Conservation (phyloP, 2,113 vertebrate genomes). For the Catharus fuscescens region DNA sequence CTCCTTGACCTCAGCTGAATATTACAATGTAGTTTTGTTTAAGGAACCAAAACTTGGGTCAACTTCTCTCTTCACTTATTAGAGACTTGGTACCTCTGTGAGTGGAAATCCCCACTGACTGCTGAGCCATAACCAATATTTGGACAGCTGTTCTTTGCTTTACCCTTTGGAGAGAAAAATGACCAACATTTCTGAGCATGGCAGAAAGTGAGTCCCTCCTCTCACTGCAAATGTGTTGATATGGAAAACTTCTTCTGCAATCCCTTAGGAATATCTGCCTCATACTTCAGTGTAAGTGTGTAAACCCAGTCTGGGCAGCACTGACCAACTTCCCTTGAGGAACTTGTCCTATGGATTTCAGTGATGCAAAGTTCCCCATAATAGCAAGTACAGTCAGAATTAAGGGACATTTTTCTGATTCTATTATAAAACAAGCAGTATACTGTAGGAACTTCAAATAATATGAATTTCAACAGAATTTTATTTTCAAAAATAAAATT, state of each 20-base stretch:
- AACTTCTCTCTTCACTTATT: background rate
- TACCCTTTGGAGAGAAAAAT: constrained; percentile 20
- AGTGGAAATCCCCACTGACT: constrained; percentile 19
- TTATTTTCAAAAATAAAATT: background rate
- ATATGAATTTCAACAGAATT: background rate
- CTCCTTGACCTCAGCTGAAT: background rate
- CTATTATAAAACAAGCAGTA: background rate
- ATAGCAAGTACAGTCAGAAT: background rate
- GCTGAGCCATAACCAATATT: constrained; percentile 45
- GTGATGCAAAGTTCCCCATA: fast-evolving
- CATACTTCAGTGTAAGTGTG: background rate
- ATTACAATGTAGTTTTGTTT: background rate
- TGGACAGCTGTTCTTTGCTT: constrained; percentile 64
- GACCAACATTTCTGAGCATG: constrained; percentile 1
- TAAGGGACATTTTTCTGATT: background rate
- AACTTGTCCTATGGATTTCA: background rate
- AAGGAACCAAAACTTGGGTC: background rate
- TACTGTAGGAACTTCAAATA: background rate
- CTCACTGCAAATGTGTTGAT: background rate
- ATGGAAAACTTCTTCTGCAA: background rate
- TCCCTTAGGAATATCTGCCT: background rate
- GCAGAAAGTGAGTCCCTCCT: constrained; percentile 7
- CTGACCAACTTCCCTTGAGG: background rate
- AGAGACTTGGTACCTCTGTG: background rate
- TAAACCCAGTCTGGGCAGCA: background rate